Percentiles rank a stretch among this genome's conserved stretches.
Evolutionary conservation across 2,888 invertebrate genomes (phyloP).

Genomic region (Troides oblongomaculatus): DNA sequence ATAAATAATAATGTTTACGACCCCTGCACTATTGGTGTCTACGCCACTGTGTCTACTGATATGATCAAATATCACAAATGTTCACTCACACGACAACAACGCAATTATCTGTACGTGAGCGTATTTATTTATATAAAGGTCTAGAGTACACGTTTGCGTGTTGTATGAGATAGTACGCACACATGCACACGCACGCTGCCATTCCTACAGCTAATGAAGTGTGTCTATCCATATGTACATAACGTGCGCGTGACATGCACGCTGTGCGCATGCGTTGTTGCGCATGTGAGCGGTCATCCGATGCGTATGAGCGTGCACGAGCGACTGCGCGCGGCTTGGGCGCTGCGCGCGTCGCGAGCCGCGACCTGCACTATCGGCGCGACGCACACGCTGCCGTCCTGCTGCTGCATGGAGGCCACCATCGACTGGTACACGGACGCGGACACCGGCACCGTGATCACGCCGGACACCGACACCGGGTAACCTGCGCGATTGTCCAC

Average conservation of each 20-base stretch:
- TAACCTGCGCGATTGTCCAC: conserved; percentile 74
- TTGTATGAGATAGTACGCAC: no score
- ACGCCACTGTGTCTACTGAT: no score
- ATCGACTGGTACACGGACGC: conserved; percentile 98
- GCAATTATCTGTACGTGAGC: no score
- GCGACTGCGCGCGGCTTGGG: neutral
- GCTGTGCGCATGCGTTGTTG: neutral
- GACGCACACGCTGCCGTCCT: conserved; percentile 89
- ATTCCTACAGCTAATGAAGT: no score
- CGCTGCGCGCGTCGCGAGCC: neutral
- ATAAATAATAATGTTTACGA: no score
- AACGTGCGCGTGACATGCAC: neutral
- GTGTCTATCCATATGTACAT: neutral
- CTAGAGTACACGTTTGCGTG: no score
- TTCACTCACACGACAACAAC: no score
- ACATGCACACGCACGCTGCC: no score
- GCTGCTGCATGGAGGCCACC: conserved; percentile 92
- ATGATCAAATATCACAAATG: no score
- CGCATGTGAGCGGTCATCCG: neutral
- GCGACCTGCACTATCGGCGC: conserved; percentile 90
- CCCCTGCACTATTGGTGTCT: no score
- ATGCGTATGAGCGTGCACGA: neutral
- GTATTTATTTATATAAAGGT: no score
- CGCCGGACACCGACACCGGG: conserved; percentile 93
- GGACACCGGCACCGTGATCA: conserved; percentile 96